Evolutionary conservation across 1,140 invertebrate genomes (phyloP), one percentile per base, ranked within the genome.

Genomic region (Tigriopus japonicus): DNA sequence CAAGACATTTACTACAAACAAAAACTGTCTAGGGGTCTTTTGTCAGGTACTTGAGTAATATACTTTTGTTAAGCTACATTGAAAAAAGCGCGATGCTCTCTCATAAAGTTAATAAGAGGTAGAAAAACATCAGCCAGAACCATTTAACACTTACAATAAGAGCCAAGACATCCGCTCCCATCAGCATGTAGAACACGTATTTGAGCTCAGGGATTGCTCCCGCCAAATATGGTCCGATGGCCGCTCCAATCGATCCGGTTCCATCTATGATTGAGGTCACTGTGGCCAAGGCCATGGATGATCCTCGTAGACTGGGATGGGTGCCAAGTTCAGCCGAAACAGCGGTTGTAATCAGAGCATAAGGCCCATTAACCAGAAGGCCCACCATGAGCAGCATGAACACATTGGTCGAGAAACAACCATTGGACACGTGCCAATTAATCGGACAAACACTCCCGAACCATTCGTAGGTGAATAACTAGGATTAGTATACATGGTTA

Each of bases 241-340:
- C 90, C 56, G 91, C 90, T 56, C 87, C 87, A 53, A 64, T 35
- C 12, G 19, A 51, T 23, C 42, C 56, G 6, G 90, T 96, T 41
- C 92, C 92, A 74, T 96, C 93, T 59, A 97, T 95, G 65, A 97
- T 94, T 10, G 92, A 87, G 13, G 92, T 91, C 0, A 97, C 92
- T 1, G 92, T 96, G 2, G 92, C 90, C 51, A 97, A 71, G 12
- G 92, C 92, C 72, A 85, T 87, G 0, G 87, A 74, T 74, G 90
- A 89, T 0, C 85, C 85, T 58, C 81, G 78, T 43, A 96, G 74
- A 63, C 81, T 84, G 61, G 81, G 77, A 75, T 95, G 90, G 1
- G 87, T 87, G 64, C 90, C 92, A 1, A 96, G 73, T 70, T 96
- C 91, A 12, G 92, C 87, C 54, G 89, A 91, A 49, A 97, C 90